phyloP scores from a whole-genome alignment of 2,113 vertebrate species.

The Epinephelus cyanopodus region DNA sequence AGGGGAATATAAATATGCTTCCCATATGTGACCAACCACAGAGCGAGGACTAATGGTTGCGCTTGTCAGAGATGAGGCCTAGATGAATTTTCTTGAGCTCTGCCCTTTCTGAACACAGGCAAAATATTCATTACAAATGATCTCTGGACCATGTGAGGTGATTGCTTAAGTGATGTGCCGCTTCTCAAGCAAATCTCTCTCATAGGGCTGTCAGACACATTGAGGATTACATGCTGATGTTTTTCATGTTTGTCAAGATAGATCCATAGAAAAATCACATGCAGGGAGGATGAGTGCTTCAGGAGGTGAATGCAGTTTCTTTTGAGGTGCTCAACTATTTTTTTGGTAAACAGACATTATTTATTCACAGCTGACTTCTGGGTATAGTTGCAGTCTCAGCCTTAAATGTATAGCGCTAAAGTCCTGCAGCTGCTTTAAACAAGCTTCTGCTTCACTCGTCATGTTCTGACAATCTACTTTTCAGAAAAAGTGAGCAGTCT shows the following conservation, averaged over 20 bases:
- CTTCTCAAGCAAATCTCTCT: constrained; percentile 8
- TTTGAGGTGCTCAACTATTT: background rate
- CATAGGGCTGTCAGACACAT: background rate
- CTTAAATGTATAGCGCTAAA: background rate
- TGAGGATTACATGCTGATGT: background rate
- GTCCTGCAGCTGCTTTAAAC: background rate
- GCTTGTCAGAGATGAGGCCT: constrained; percentile 31
- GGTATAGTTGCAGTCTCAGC: background rate
- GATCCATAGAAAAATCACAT: background rate
- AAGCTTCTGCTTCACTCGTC: background rate
- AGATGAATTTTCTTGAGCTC: constrained; percentile 14
- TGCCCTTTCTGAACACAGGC: background rate
- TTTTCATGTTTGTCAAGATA: background rate
- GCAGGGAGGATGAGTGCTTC: background rate
- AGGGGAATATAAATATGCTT: constrained; percentile 49
- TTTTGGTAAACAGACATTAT: background rate
- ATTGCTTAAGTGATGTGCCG: background rate
- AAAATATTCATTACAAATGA: constrained; percentile 25
- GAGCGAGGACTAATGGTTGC: constrained; percentile 1
- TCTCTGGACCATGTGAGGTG: constrained; percentile 1
- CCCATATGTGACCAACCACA: background rate
- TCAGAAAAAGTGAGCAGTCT: background rate
- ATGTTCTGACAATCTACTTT: background rate
- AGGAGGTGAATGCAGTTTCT: background rate
- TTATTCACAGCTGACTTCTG: background rate